Evolutionary conservation across 2,888 invertebrate species (phyloP), one percentile per base, ranked within the genome.

Genomic region (Drosophila neoperkinsi): DNA sequence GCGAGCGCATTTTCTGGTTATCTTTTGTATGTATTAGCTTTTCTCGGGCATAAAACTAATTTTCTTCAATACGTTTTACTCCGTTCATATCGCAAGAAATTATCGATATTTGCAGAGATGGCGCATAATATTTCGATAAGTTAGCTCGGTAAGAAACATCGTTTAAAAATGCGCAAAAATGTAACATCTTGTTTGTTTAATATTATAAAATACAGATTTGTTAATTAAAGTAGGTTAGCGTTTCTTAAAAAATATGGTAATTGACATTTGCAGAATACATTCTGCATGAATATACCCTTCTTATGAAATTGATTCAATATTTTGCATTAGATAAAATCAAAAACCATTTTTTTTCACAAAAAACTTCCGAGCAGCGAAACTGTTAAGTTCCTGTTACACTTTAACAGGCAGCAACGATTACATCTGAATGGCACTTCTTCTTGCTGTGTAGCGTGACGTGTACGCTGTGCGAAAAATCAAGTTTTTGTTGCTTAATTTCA

Each of bases 391-490:
- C 41, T 77, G 72, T 61, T 78, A 67, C 49, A 33, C 31, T 21
- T 46, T 46, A 25, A 16, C 25, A 63, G 38, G 3, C 43, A 56
- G 33, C 50, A 50, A 77, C 72, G 69, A 53, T 49, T 9, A 70
- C 77, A 61, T 21, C 13, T 43, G 76, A 77, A 76, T 80, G 72
- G 25, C 46, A 49, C 70, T 81, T 77, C 78, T 81, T 72, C 61
- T 73, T 68, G 59, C 63, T 52, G 64, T 60, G 59, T 46, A 75
- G 82, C 82, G 93, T 92, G 92, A 92, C 92, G 92, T 92, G 92
- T 92, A 91, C 90, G 79, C 76, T 74, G 67, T 65, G 70, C 59
- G 62, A 76, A 79, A 84, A 77, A 79, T 65, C 71, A 71, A 33
- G 52, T 51, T 71, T 81, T 84, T 64, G 49, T 71, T 74, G 66